phyloP scores from a whole-genome alignment of 2,888 invertebrate genomes.

The Ommatoiulus sabulosus region DNA sequence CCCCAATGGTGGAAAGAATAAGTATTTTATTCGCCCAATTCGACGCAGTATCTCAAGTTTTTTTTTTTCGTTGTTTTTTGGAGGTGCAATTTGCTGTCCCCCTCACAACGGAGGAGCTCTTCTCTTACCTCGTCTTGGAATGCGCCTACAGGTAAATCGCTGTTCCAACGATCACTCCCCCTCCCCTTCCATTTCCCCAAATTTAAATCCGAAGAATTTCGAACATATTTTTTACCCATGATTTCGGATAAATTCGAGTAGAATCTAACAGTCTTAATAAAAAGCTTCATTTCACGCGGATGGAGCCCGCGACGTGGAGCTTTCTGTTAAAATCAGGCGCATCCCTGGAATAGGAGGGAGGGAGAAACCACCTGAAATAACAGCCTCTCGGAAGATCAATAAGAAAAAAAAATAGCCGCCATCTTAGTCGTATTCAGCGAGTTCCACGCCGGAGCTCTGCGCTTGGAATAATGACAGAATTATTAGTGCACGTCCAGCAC shows the following conservation, averaged over 20 bases:
- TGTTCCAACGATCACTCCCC: neutral
- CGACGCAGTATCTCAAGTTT: neutral
- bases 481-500: neutral
- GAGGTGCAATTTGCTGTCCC: neutral
- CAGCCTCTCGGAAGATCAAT: constrained; percentile 10
- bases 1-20: neutral
- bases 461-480: neutral
- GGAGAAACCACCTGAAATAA: neutral
- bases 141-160: neutral
- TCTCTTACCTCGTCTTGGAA: neutral
- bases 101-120: neutral
- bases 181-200: neutral
- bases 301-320: neutral
- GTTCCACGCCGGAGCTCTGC: neutral
- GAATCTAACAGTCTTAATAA: neutral
- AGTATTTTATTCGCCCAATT: neutral
- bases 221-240: neutral
- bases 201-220: neutral
- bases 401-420: constrained; percentile 33
- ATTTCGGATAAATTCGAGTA: neutral
- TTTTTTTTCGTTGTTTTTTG: neutral
- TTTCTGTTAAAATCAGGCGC: neutral
- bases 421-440: neutral
- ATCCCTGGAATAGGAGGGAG: neutral
- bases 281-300: neutral